phyloP scores from a whole-genome alignment of 1,140 invertebrate species.

The Diabrotica undecimpunctata region DNA sequence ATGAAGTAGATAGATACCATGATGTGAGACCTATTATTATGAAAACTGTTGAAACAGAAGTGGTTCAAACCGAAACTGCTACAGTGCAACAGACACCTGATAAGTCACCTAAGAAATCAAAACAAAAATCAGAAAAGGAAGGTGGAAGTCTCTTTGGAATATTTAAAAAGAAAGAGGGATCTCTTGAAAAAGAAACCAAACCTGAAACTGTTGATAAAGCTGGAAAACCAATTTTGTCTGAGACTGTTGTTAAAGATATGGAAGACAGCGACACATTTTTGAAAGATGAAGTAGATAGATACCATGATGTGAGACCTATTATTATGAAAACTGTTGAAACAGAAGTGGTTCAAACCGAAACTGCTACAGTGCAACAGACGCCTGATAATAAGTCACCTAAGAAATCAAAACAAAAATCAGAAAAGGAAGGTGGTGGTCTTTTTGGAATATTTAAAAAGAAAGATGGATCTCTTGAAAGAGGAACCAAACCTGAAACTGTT shows the following conservation, averaged over 20 bases:
- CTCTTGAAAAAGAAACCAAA: slow-evolving; percentile 9
- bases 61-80: slow-evolving; percentile 19
- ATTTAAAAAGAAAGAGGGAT: slow-evolving; percentile 19
- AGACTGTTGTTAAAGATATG: slow-evolving; percentile 16
- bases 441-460: slow-evolving; percentile 24
- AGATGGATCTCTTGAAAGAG: slow-evolving; percentile 5
- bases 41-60: background rate
- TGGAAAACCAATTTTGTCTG: slow-evolving; percentile 14
- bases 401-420: slow-evolving; percentile 7
- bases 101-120: background rate
- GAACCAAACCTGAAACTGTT: background rate
- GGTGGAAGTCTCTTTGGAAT: slow-evolving; percentile 16
- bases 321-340: background rate
- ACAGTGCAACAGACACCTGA: slow-evolving; percentile 4
- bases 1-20: slow-evolving; percentile 25
- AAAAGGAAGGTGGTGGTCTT: slow-evolving; percentile 15
- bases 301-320: slow-evolving; percentile 23
- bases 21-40: slow-evolving; percentile 18
- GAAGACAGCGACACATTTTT: slow-evolving; percentile 22
- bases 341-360: no score
- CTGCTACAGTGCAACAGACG: no score
- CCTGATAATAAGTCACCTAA: background rate
- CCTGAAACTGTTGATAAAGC: background rate
- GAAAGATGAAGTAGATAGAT: slow-evolving; percentile 25
- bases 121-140: background rate